Evolutionary conservation across 1,140 invertebrate species (phyloP).

Genomic region (Brachionus paranguensis): DNA sequence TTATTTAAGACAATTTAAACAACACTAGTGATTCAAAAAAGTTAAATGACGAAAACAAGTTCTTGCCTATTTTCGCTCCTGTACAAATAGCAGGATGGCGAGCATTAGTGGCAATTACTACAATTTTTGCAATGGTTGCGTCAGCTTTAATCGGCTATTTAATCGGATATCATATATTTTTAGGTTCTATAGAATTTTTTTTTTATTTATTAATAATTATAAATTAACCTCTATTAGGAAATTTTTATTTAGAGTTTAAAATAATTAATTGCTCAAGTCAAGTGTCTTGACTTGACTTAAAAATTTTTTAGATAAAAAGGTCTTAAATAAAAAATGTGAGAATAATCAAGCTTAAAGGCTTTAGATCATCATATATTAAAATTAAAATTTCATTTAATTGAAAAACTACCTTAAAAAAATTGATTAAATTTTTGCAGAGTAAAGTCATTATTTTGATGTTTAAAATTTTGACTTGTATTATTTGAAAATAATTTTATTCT

Average conservation of each 20-base stretch:
- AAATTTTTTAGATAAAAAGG: too few species aligned
- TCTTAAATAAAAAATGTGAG: neutral
- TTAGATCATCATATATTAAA: neutral
- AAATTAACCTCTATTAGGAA: too few species aligned
- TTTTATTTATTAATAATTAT: neutral
- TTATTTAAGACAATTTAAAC: neutral
- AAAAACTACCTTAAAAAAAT: too few species aligned
- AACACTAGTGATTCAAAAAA: neutral
- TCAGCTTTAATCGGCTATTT: constrained; percentile 75
- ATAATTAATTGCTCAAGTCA: too few species aligned
- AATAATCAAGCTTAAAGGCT: neutral
- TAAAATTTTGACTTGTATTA: too few species aligned
- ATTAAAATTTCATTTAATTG: too few species aligned
- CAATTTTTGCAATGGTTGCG: constrained; percentile 66
- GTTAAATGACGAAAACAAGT: neutral
- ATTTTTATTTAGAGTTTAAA: too few species aligned
- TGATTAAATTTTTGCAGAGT: too few species aligned
- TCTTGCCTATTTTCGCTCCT: neutral
- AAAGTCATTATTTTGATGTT: too few species aligned
- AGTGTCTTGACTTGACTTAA: too few species aligned
- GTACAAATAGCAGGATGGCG: constrained; percentile 51
- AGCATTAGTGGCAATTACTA: constrained; percentile 47
- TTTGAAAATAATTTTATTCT: too few species aligned
- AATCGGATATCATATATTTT: constrained; percentile 59
- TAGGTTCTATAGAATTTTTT: constrained; percentile 45